Evolutionary conservation across 2,888 invertebrate genomes (phyloP).

Genomic region (Polyommatus iphigenia): DNA sequence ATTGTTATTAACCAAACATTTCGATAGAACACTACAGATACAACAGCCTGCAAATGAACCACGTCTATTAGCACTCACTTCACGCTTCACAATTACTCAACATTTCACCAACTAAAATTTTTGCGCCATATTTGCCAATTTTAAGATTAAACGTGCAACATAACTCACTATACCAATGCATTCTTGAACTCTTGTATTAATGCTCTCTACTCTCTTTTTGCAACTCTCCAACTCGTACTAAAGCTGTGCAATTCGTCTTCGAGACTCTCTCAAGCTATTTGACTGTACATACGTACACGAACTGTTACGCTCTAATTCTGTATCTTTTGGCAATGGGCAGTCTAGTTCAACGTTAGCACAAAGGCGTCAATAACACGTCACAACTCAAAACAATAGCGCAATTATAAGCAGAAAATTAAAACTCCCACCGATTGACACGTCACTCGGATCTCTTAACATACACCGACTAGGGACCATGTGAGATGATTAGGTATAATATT

Average conservation of each 20-base stretch:
- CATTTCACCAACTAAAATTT: constrained; percentile 21
- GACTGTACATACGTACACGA: constrained; percentile 6
- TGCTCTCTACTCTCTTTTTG: background rate
- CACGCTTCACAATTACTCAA: constrained; percentile 23
- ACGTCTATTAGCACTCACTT: constrained; percentile 29
- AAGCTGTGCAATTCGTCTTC: constrained; percentile 20
- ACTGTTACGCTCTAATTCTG: constrained; percentile 16
- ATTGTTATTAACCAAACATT: constrained; percentile 5
- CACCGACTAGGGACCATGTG: constrained; percentile 25
- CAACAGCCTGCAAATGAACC: constrained; percentile 23
- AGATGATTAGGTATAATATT: constrained; percentile 5
- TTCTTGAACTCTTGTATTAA: constrained; percentile 20
- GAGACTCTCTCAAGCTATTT: constrained; percentile 4
- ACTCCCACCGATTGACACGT: constrained; percentile 20
- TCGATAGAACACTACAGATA: constrained; percentile 7
- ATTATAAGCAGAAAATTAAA: constrained; percentile 31
- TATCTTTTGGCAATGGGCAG: background rate
- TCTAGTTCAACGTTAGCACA: constrained; percentile 23
- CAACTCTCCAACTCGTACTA: constrained; percentile 7
- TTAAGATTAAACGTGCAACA: constrained; percentile 24
- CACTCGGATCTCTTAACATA: constrained; percentile 7
- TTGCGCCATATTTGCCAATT: constrained; percentile 17
- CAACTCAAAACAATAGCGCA: constrained; percentile 27
- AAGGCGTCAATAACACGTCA: constrained; percentile 27
- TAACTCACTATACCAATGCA: constrained; percentile 23